phyloP scores from a whole-genome alignment of 2,797 vertebrate genomes.

The Hipposideros larvatus region DNA sequence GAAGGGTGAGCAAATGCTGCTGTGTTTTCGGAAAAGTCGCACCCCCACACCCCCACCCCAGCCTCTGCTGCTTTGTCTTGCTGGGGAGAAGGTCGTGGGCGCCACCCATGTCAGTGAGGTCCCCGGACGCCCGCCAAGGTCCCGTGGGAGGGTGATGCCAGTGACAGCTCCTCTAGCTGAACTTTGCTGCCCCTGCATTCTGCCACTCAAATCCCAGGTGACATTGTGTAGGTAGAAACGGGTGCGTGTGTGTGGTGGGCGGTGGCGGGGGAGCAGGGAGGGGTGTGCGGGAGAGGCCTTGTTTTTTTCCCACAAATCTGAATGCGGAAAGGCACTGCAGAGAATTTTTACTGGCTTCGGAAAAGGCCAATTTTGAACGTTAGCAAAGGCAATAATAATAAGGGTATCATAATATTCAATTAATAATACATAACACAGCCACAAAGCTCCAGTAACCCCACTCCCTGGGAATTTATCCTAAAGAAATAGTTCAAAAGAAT shows the following conservation, averaged over 20 bases:
- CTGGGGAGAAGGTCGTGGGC: not conserved
- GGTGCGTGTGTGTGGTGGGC: too few species aligned
- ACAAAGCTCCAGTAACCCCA: not conserved
- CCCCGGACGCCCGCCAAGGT: not conserved
- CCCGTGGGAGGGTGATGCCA: not conserved
- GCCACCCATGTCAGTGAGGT: not conserved
- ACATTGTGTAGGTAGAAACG: not conserved
- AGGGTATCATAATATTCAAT: not conserved
- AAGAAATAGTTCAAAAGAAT: not conserved
- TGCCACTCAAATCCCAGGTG: conserved; percentile 1
- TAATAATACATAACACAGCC: not conserved
- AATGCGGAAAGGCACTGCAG: not conserved
- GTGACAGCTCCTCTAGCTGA: not conserved
- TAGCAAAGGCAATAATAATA: not conserved
- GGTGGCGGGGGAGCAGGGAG: not conserved
- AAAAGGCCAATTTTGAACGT: not conserved
- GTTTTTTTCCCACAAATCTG: not conserved
- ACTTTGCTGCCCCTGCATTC: not conserved
- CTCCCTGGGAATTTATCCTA: not conserved
- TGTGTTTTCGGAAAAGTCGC: not conserved
- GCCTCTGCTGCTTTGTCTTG: not conserved
- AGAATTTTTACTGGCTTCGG: not conserved
- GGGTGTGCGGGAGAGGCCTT: not conserved
- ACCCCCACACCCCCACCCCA: not conserved
- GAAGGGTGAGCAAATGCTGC: not conserved